Percentiles rank a stretch among this genome's conserved stretches.
phyloP scores from a whole-genome alignment of 2,113 vertebrate genomes.

The Symphodus melops region DNA sequence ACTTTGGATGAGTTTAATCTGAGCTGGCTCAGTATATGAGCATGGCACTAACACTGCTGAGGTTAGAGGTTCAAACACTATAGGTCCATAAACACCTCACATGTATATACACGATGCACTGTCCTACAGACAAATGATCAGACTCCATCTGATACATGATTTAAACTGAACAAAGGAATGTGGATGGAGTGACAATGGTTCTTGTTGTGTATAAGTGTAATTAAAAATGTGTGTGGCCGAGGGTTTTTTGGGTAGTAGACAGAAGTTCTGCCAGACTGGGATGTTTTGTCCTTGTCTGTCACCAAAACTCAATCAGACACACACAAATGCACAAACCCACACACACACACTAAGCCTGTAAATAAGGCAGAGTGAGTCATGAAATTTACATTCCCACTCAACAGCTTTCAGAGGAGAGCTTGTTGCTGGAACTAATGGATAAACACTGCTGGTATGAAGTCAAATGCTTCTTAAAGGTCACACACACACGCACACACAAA shows the following conservation, averaged over 20 bases:
- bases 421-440: conserved; percentile 29
- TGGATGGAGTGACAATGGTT: neutral
- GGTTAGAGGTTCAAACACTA: conserved; percentile 51
- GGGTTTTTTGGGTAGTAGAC: conserved; percentile 15
- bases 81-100: conserved; percentile 39
- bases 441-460: conserved; percentile 56
- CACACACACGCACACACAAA: neutral
- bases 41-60: conserved; percentile 67
- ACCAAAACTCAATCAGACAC: conserved; percentile 5
- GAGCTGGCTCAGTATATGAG: conserved; percentile 50
- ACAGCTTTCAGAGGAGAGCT: conserved; percentile 31
- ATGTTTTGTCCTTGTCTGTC: conserved; percentile 17
- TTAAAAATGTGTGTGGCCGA: conserved; percentile 1
- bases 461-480: conserved; percentile 48
- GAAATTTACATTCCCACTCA: conserved; percentile 19
- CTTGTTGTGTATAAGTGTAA: neutral
- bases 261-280: conserved; percentile 27
- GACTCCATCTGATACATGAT: neutral
- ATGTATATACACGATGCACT: conserved; percentile 4
- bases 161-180: conserved; percentile 1
- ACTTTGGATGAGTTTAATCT: conserved; percentile 28
- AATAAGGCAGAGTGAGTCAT: conserved; percentile 20
- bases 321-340: neutral
- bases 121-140: neutral
- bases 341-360: conserved; percentile 1